Base-by-base conservation (phyloP, 2,797 vertebrate genomes). In the Florisuga fusca region DNA sequence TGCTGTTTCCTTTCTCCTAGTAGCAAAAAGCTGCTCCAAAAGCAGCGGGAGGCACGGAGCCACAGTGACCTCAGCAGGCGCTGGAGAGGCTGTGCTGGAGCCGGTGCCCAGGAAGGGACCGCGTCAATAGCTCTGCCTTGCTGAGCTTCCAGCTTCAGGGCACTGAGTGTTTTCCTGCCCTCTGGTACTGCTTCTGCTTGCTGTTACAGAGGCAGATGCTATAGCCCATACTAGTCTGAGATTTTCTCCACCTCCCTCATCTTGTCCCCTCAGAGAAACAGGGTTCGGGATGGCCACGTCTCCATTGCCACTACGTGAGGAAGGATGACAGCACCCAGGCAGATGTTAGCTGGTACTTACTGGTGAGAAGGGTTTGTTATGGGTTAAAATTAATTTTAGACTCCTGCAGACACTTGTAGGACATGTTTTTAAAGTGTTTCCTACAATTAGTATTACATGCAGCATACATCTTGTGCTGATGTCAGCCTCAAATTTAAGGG, bases 1-100 rank as follows among this genome's bases (percentile, higher is more conserved):
- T 90, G 72, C 86, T 4, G 11, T 90, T 94, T 93, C 86, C 61
- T 69, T 76, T 85, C 86, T 87, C 84, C 34, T 82, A 83, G 73
- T 9, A 78, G 87, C 73, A 90, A 68, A 46, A 66, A 34, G 17
- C 84, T 59, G 43, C 84, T 91, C 79, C 50, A 26, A 68, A 96
- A 80, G 69, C 87, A 15, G 38, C 64, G 5, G 91, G 94, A 92
- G 93, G 86, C 74, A 43, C 19, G 48, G 97, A 98, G 94, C 95
- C 96, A 98, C 94, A 98, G 97, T 97, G 98, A 98, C 98, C 97
- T 97, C 98, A 87, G 89, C 97, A 95, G 98, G 98, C 25, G 83
- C 76, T 16, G 45, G 34, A 38, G 90, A 84, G 95, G 94, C 81
- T 26, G 2, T 73, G 94, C 88, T 13, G 54, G 54, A 27, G 0